Conservation (phyloP, 2,888 invertebrate genomes). For the Nemapogon koenigi region DNA sequence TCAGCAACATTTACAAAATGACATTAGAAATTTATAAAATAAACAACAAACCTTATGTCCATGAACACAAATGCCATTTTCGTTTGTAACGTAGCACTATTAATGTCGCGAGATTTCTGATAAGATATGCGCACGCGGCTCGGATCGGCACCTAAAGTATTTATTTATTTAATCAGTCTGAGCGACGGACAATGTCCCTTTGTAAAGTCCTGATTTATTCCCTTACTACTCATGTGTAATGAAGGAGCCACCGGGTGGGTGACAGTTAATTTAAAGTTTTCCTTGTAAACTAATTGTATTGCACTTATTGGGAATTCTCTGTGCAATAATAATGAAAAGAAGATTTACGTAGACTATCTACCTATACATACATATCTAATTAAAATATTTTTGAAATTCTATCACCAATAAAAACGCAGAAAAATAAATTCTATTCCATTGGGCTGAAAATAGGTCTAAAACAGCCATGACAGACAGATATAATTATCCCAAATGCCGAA, state of each 20-base stretch:
- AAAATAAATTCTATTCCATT: too few species aligned
- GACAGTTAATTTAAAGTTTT: too few species aligned
- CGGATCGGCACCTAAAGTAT: slow-evolving; percentile 57
- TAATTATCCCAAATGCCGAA: too few species aligned
- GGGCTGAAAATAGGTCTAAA: too few species aligned
- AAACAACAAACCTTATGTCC: not conserved
- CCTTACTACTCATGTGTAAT: slow-evolving; percentile 35
- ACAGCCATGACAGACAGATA: too few species aligned
- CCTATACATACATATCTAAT: too few species aligned
- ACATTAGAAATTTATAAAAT: not conserved
- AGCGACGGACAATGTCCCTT: slow-evolving; percentile 62
- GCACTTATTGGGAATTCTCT: too few species aligned
- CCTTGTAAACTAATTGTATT: too few species aligned
- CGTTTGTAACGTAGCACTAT: slow-evolving; percentile 26
- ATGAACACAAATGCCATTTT: slow-evolving; percentile 25
- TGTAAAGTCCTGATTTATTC: slow-evolving; percentile 57
- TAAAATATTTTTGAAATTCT: too few species aligned
- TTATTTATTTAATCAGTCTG: slow-evolving; percentile 58
- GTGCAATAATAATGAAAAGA: too few species aligned
- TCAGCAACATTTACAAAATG: not conserved
- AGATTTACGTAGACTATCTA: too few species aligned
- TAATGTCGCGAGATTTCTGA: slow-evolving; percentile 41
- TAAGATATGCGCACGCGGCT: slow-evolving; percentile 51
- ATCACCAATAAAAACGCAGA: too few species aligned
- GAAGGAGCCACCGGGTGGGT: slow-evolving; percentile 20